Evolutionary conservation across 1,140 invertebrate species (phyloP).

Genomic region (Sarcophaga peregrina): DNA sequence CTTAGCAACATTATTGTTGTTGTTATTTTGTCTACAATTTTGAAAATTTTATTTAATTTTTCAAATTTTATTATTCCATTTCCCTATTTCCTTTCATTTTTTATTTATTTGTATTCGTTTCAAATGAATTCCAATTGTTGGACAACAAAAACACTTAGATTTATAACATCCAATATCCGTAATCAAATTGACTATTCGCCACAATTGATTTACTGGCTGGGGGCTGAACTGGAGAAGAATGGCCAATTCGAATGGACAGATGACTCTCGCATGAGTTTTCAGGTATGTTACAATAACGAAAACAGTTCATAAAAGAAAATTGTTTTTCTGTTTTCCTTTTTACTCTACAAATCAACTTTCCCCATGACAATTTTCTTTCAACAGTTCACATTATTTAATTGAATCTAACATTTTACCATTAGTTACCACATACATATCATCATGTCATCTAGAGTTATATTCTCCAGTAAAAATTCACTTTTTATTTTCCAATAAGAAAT

Average conservation of each 20-base stretch:
- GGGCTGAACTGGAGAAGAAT: slow-evolving; percentile 65
- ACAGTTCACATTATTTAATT: background rate
- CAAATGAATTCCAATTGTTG: background rate
- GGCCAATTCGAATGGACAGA: slow-evolving; percentile 72
- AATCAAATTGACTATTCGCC: slow-evolving; percentile 76
- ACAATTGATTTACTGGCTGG: slow-evolving; percentile 77
- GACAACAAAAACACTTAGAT: slow-evolving; percentile 57
- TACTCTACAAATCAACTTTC: background rate
- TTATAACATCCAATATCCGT: slow-evolving; percentile 74
- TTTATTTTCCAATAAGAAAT: no score
- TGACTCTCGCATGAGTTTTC: slow-evolving; percentile 70
- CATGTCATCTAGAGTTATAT: no score
- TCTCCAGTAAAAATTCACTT: no score
- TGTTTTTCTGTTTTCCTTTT: no score
- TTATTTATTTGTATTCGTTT: slow-evolving; percentile 6
- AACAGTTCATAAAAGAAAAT: no score
- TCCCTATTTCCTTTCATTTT: background rate
- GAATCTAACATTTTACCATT: background rate
- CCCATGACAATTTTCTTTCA: background rate
- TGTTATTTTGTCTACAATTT: background rate
- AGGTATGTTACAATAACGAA: slow-evolving; percentile 48
- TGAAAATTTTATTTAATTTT: background rate
- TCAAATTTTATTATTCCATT: slow-evolving; percentile 9
- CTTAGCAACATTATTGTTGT: background rate
- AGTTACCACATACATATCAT: background rate